Base-by-base conservation (phyloP, 2,797 vertebrate species). In the Falco rusticolus region DNA sequence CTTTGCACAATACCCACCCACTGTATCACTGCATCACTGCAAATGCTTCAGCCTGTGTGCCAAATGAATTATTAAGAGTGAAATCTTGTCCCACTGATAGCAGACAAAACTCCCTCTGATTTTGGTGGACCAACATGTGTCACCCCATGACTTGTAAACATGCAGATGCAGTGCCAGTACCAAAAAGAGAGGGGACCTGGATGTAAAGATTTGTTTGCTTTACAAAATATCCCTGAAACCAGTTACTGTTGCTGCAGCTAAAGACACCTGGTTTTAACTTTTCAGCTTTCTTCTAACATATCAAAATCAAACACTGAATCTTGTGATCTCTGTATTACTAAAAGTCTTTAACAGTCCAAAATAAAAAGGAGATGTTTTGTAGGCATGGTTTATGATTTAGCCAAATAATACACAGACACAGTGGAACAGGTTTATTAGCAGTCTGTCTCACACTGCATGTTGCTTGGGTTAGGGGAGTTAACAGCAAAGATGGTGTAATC, bases 381-480 rank as follows among this genome's bases (percentile, higher is more conserved):
- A 89, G 59, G 48, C 45, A 57, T 4, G n/a, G 71, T 79, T 93
- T 79, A 26, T 79, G 63, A 91, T 93, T 61, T 86, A 94, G 87
- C 64, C 79, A 94, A 95, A 95, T 74, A 86, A 54, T 65, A 72
- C 41, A 45, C 22, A 74, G 66, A 75, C 72, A n/a, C 47, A 94
- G 87, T 48, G 48, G 83, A 94, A 84, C 61, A 87, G 88, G 84
- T 90, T 95, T 86, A 94, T 94, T 93, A 97, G 84, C 93, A 93
- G 61, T 72, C 91, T 95, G 87, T 96, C 91, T 97, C 90, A 78
- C 93, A 78, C 78, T 91, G 66, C 66, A 51, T 70, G 29, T 68
- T 95, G 95, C 95, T 94, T 95, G 91, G 90, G 94, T 93, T 97
- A 93, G 91, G 87, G 47, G 72, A 96, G 91, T 74, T 94, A 96